Evolutionary conservation across 2,797 vertebrate species (phyloP).

Genomic region (Lycodopsis pacificus): DNA sequence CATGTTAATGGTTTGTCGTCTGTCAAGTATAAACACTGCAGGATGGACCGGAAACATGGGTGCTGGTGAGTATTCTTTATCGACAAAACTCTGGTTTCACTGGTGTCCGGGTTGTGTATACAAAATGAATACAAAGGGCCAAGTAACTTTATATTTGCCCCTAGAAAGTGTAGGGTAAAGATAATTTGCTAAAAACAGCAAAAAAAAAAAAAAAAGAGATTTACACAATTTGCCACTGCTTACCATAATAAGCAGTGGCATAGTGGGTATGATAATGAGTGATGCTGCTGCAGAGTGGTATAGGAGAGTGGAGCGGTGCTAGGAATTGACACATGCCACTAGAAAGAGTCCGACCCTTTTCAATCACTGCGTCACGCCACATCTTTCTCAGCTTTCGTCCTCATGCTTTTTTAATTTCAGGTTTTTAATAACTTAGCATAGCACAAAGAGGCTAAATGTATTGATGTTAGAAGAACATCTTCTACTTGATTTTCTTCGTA

Average conservation of each 20-base stretch:
- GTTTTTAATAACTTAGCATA: neutral
- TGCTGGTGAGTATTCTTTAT: too few relatives aligned
- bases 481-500: neutral
- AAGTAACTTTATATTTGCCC: neutral
- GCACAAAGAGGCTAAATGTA: neutral
- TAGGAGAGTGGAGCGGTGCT: neutral
- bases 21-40: conserved; percentile 8
- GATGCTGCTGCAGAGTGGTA: neutral
- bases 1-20: conserved; percentile 33
- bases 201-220: neutral
- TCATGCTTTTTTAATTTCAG: neutral
- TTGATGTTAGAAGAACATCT: neutral
- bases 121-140: neutral
- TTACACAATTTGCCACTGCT: neutral
- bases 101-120: too few relatives aligned
- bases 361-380: neutral
- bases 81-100: too few relatives aligned
- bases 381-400: neutral
- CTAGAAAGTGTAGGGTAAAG: neutral
- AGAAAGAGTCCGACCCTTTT: neutral
- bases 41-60: neutral
- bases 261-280: neutral
- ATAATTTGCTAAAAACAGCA: neutral
- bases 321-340: neutral
- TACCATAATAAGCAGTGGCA: neutral